Evolutionary conservation across 2,888 invertebrate genomes (phyloP), one percentile per base, ranked within the genome.

Genomic region (Campaea margaritaria): DNA sequence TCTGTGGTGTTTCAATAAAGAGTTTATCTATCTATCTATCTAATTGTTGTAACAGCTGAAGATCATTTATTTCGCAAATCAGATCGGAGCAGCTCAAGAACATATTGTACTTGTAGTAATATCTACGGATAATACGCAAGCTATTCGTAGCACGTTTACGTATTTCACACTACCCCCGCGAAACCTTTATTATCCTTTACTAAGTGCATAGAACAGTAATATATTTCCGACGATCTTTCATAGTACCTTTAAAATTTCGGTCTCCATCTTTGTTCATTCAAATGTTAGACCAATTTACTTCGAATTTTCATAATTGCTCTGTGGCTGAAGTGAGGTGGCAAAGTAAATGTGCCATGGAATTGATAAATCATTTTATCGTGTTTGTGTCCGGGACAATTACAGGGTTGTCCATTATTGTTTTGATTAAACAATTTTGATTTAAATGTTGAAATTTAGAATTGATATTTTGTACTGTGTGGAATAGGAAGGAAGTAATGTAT

Each of bases 361-460:
- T 46, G 45, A 51, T 50, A 45, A 57, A 45, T 50, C 15, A 51
- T 58, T 42, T 21, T 42, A 58, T 58, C 42, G 42, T 42, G 42
- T 46, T 51, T 46, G 34, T 42, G 46, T 50, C 46, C 13, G 46
- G 27, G 27, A 34, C 51, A 51, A 51, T 47, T 42, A 36, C 36
- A 51, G 42, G 42, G 12, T 41, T 28, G 27, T 41, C 44, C n/a
- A 31, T 12, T 31, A 28, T 43, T 42, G 38, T 42, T 41, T 21
- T 54, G 12, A 15, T 12, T 36, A n/a, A n/a, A 12, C 12, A 15
- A 28, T 4, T 44, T 34, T 14, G 36, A 36, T 43, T 16, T 21
- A 21, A 12, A 43, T 43, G 12, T 43, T 43, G 39, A 14, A 4
- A 39, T 14, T 2, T 14, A 1, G 1, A 14, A 4, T 14, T 39